These are phyloP conservation scores for Globia sparganii DNA, from an alignment of 2,888 invertebrate genomes.

Conservation along the genomic window DNA sequence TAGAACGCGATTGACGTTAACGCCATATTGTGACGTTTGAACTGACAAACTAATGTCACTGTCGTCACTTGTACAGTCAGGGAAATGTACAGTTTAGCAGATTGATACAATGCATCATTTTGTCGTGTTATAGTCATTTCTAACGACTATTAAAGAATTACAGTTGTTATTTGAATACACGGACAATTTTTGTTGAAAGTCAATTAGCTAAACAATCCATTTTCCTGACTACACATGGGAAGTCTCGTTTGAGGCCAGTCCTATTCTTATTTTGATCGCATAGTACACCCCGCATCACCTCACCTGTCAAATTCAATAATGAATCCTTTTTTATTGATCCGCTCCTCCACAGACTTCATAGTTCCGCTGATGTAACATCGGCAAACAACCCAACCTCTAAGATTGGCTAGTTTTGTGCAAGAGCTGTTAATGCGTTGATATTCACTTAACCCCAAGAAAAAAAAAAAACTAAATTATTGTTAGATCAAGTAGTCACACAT, in stretches of 20 bases:
- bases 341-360: constrained; percentile 22
- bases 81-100: neutral
- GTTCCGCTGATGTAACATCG: constrained; percentile 11
- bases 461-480: constrained; percentile 24
- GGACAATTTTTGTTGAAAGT: neutral
- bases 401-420: constrained; percentile 30
- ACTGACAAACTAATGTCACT: constrained; percentile 26
- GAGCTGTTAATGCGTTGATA: constrained; percentile 19
- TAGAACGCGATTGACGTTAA: constrained; percentile 26
- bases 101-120: neutral
- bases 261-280: constrained; percentile 32
- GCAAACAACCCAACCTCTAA: constrained; percentile 36
- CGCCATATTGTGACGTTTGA: constrained; percentile 19
- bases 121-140: neutral
- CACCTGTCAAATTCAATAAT: constrained; percentile 22
- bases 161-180: neutral
- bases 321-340: constrained; percentile 2
- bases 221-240: neutral
- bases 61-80: neutral
- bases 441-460: neutral
- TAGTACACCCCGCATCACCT: constrained; percentile 10
- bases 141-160: neutral
- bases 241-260: neutral
- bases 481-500: constrained; percentile 47
- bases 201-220: constrained; percentile 2